These are phyloP conservation scores for Macaria notata DNA, from an alignment of 2,888 invertebrate genomes.

Conservation along the genomic window DNA sequence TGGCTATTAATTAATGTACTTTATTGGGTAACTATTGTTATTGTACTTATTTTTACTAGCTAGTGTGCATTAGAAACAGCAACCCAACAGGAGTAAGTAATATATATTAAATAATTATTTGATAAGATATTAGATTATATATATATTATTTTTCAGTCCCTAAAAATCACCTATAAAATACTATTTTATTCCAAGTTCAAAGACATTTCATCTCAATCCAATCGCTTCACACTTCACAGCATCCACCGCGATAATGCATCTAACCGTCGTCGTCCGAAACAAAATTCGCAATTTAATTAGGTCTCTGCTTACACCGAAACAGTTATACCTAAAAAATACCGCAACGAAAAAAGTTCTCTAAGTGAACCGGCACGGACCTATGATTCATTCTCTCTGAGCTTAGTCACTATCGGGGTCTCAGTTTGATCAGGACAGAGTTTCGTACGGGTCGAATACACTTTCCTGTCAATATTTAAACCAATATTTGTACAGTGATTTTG, in stretches of 20 bases:
- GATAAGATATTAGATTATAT: too few relatives aligned
- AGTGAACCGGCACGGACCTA: constrained; percentile 63
- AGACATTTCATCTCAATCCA: neutral
- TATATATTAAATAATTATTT: too few relatives aligned
- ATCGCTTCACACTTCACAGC: constrained; percentile 1
- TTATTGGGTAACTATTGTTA: too few relatives aligned
- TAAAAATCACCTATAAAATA: too few relatives aligned
- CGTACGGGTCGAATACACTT: constrained; percentile 50
- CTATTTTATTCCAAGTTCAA: too few relatives aligned
- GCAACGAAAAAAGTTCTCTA: constrained; percentile 67
- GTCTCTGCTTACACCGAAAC: constrained; percentile 48
- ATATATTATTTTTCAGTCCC: too few relatives aligned
- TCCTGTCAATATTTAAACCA: constrained; percentile 65
- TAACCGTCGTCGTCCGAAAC: constrained; percentile 10
- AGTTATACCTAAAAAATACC: constrained; percentile 69
- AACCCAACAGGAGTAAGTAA: too few relatives aligned
- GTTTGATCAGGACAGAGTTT: constrained; percentile 55
- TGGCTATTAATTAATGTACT: too few relatives aligned
- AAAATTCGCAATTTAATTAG: constrained; percentile 50
- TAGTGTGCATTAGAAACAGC: too few relatives aligned
- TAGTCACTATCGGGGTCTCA: constrained; percentile 10
- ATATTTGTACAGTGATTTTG: constrained; percentile 55
- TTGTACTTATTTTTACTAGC: too few relatives aligned
- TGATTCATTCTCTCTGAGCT: constrained; percentile 61
- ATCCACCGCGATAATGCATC: constrained; percentile 6